These are phyloP conservation scores for Caprella mutica DNA, from an alignment of 2,888 invertebrate species.

Conservation along the genomic window DNA sequence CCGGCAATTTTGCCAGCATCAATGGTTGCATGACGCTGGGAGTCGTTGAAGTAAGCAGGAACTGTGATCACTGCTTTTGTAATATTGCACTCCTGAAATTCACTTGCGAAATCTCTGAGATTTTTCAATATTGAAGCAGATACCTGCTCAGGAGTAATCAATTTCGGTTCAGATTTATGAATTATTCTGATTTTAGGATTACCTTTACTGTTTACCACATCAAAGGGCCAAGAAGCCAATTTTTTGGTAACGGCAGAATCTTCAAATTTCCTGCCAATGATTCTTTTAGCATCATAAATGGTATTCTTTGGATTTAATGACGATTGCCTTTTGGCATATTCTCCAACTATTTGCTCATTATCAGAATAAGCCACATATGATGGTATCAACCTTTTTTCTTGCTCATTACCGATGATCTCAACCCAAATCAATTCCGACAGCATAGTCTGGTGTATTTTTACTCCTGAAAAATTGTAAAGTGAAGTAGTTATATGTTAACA, in stretches of 20 bases:
- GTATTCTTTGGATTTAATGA: neutral
- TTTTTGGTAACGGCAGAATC: neutral
- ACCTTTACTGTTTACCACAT: neutral
- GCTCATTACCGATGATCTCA: no score
- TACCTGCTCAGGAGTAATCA: slow-evolving; percentile 1
- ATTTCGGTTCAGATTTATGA: neutral
- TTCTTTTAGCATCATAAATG: neutral
- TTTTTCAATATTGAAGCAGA: neutral
- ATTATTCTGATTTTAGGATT: neutral
- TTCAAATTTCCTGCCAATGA: neutral
- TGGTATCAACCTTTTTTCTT: no score
- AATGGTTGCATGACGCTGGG: neutral
- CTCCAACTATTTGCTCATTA: no score
- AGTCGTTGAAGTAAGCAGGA: slow-evolving; percentile 6
- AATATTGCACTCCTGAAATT: neutral
- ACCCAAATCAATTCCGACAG: no score
- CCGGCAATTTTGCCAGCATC: slow-evolving; percentile 1
- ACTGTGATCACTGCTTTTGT: slow-evolving; percentile 2
- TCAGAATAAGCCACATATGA: no score
- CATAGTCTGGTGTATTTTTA: no score
- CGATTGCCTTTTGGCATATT: no score
- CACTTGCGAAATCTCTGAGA: neutral
- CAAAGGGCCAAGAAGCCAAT: neutral
- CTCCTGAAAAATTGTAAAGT: no score
- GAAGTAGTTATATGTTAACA: no score